These are phyloP conservation scores for Mugil cephalus DNA, from an alignment of 2,113 vertebrate genomes.

Conservation along the genomic window DNA sequence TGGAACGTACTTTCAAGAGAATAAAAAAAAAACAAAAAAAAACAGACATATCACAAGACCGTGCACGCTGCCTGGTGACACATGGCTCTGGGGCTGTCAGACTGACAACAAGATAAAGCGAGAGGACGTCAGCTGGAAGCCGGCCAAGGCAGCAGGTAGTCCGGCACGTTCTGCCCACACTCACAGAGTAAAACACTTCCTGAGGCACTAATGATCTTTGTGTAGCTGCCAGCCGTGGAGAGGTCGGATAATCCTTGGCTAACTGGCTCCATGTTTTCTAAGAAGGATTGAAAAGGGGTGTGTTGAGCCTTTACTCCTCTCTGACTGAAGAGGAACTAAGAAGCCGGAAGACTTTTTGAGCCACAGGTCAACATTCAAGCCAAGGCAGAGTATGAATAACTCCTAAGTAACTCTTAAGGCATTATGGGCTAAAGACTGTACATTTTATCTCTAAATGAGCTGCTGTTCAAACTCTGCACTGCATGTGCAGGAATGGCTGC, in stretches of 20 bases:
- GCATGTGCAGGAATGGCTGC: background rate
- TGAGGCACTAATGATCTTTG: constrained; percentile 60
- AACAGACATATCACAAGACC: constrained; percentile 13
- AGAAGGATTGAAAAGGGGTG: constrained; percentile 68
- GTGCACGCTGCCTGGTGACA: constrained; percentile 20
- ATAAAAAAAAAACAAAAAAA: no score
- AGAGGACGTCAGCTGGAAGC: constrained; percentile 33
- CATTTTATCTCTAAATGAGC: background rate
- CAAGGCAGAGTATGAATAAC: constrained; percentile 58
- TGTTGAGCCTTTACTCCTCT: constrained; percentile 25
- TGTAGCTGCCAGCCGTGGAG: constrained; percentile 48
- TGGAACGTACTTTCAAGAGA: background rate
- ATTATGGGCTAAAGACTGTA: constrained; percentile 3
- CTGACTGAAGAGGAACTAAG: constrained; percentile 44
- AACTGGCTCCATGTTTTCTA: constrained; percentile 71
- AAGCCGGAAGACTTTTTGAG: constrained; percentile 33
- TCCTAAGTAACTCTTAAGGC: constrained; percentile 30
- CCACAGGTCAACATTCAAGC: constrained; percentile 31
- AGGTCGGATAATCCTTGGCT: constrained; percentile 68
- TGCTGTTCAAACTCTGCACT: background rate
- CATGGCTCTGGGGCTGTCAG: constrained; percentile 14
- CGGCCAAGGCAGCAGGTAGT: constrained; percentile 13
- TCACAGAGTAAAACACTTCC: constrained; percentile 44
- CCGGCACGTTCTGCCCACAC: constrained; percentile 41
- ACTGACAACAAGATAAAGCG: constrained; percentile 12